Evolutionary conservation across 2,888 invertebrate species (phyloP), one percentile per base, ranked within the genome.

Genomic region (Pelosia muscerda): DNA sequence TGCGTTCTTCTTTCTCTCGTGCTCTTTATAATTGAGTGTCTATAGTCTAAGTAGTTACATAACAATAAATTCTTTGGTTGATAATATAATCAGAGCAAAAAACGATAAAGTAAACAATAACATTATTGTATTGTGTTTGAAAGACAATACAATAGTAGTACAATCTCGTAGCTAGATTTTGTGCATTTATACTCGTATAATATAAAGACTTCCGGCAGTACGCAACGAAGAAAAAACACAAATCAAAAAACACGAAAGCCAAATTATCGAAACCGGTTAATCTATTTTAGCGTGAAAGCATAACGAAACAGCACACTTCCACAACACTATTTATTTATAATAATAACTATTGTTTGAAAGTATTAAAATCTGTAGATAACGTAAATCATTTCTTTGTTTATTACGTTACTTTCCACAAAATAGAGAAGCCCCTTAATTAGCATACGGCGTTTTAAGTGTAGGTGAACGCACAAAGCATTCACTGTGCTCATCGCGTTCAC

Each of bases 361-460:
- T 69, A 70, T 53, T 25, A 38, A 59, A 66, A 63, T 56, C 3
- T 15, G n/a, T 28, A 61, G 42, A 65, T 64, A 63, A 63, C 28
- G 25, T 65, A 61, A 65, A 34, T 65, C 38, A 61, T 65, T 69
- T 63, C 65, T 60, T 71, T 71, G 67, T 62, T 71, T 62, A 69
- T 72, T 73, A 64, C 62, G 31, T 63, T 65, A 63, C 62, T 71
- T 67, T 73, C 63, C 25, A 70, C 70, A 68, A 26, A 62, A 68
- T 63, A 53, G 55, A 57, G 64, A 58, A 23, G 56, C 28, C 54
- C 76, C 81, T 63, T 80, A 71, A 87, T 88, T 86, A 87, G 76
- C 84, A 83, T 85, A 82, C 77, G 72, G 82, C 78, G 82, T 79
- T 79, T 77, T 28, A 73, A 65, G 58, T 58, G 53, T 62, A 61